These are phyloP conservation scores for mouse (Mus musculus) DNA, from an alignment of 2,113 vertebrate species.

Conservation along the genomic window GRCm39 chr9:32038001-32038500, in stretches of 20 bases:
- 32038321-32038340: background rate
- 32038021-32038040: constrained; percentile 4
- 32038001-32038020: constrained; percentile 2
- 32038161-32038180: background rate
- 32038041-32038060: background rate
- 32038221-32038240: background rate
- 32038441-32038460: too few relatives aligned
- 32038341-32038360: background rate
- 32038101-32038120: background rate
- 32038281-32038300: background rate
- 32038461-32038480: too few relatives aligned
- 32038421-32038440: too few relatives aligned
- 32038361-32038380: too few relatives aligned
- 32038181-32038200: background rate
- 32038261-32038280: too few relatives aligned
- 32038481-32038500: too few relatives aligned
- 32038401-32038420: too few relatives aligned
- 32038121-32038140: background rate
- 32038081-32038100: background rate
- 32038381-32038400: too few relatives aligned
- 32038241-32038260: background rate
- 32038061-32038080: background rate
- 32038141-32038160: background rate
- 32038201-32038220: background rate
- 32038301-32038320: background rate